Base-by-base conservation (phyloP, 2,888 invertebrate genomes). In the Drosophila falleni region DNA sequence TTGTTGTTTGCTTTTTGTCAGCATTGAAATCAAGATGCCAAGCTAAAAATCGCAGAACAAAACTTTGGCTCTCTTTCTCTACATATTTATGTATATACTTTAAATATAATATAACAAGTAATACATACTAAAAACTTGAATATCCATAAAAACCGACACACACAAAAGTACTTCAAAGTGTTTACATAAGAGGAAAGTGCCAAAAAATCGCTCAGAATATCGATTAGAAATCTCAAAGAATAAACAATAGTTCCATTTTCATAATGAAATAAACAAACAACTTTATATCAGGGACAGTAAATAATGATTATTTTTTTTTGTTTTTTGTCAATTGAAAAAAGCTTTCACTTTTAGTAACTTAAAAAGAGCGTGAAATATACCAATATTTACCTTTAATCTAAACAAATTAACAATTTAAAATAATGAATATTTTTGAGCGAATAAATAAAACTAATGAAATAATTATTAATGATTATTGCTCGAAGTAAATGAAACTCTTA, bases 1-100 rank as follows among this genome's bases (percentile, higher is more conserved):
- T 66, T 66, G 37, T 55, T 66, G 54, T 64, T 66, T 63, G 53
- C 26, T 46, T 42, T 60, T 64, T 16, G 59, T 44, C 55, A 44
- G 39, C 47, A 37, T 61, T 50, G 46, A 70, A 69, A 70, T 66
- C 58, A 66, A 62, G 61, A 59, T 59, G 31, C 37, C 37, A 69
- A 55, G 58, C 55, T 66, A 44, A 60, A 80, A 71, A 66, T 67
- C 63, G 41, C 58, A 60, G 33, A 49, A 49, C n/a, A 44, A 46
- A 63, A 46, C 53, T 51, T 49, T 35, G 31, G 19, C 54, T 16
- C 47, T 47, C 15, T 42, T 23, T 31, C 37, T n/a, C 19, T 35
- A 8, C 8, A 4, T 13, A 8, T 42, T 1, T 29, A 29, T 29
- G 29, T 29, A 31, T 13, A 1, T 35, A 5, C n/a, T n/a, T n/a